These are phyloP conservation scores for Dromas ardeola DNA, from an alignment of 2,113 vertebrate genomes.

Conservation along the genomic window DNA sequence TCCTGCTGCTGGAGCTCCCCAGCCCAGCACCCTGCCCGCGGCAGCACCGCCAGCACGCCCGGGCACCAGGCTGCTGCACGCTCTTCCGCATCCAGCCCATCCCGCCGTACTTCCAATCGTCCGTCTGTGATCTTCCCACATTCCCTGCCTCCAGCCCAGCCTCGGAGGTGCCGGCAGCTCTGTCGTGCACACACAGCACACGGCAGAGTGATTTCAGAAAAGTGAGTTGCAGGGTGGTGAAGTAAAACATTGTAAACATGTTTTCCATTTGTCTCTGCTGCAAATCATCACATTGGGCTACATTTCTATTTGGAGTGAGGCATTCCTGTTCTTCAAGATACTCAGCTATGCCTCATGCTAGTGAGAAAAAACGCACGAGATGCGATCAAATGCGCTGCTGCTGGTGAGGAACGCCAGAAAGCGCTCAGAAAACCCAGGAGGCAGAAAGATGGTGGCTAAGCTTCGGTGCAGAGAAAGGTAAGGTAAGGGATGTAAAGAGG, in stretches of 20 bases:
- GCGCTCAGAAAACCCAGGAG: background rate
- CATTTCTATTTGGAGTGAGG: background rate
- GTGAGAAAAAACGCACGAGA: background rate
- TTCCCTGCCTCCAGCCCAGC: background rate
- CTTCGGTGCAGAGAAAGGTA: no score
- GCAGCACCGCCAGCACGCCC: background rate
- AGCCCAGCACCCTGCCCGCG: background rate
- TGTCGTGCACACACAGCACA: rapidly evolving
- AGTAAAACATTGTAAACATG: background rate
- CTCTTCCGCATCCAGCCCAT: no score
- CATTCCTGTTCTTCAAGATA: background rate
- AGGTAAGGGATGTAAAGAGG: background rate
- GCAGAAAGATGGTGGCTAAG: background rate
- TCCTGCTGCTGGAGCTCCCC: background rate
- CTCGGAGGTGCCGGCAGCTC: background rate
- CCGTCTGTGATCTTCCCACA: background rate
- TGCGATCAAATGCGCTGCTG: background rate
- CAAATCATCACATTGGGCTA: background rate
- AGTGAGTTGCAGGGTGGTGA: background rate
- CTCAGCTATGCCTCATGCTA: background rate
- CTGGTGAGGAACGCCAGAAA: background rate
- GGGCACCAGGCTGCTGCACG: background rate
- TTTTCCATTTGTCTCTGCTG: background rate
- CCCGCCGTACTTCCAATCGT: rapidly evolving
- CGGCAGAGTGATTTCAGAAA: background rate